Conservation (phyloP, 2,797 vertebrate species). For the Microctenopoma steveboyesi region DNA sequence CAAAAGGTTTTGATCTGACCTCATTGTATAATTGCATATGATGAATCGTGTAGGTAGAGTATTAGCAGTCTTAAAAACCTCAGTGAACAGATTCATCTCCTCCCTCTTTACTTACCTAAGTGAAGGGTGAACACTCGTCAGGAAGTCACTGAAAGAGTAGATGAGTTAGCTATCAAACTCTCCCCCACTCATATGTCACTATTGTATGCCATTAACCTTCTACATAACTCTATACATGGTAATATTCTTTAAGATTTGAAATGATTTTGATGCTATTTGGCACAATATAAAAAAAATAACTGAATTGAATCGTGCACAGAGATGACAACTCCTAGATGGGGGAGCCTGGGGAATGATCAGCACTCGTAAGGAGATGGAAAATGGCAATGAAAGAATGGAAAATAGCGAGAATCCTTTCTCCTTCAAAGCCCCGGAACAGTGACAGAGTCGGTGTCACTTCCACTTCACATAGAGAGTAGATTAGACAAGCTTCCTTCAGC, state of each 20-base stretch:
- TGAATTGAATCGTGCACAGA: not conserved
- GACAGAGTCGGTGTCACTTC: slow-evolving; percentile 24
- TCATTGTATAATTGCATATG: not conserved
- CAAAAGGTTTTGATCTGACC: not conserved
- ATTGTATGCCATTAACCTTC: too few species aligned
- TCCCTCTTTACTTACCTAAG: not conserved
- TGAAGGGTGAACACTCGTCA: slow-evolving; percentile 19
- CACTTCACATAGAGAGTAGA: slow-evolving; percentile 43
- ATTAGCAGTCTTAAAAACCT: not conserved
- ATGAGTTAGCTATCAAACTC: too few species aligned
- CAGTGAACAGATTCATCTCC: not conserved
- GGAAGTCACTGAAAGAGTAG: not conserved
- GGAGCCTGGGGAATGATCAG: not conserved
- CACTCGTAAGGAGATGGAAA: slow-evolving; percentile 10
- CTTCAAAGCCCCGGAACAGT: not conserved
- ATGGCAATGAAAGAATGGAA: slow-evolving; percentile 30
- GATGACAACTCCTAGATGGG: slow-evolving; percentile 1
- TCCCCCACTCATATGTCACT: too few species aligned
- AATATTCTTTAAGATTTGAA: too few species aligned
- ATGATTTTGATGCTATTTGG: too few species aligned
- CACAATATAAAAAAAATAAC: too few species aligned
- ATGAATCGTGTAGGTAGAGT: slow-evolving; percentile 4
- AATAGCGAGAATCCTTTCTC: slow-evolving; percentile 13
- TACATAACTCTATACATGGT: too few species aligned
- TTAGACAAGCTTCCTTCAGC: slow-evolving; percentile 46